Evolutionary conservation across 2,888 invertebrate species (phyloP).

Genomic region (Aspidiotus destructor): DNA sequence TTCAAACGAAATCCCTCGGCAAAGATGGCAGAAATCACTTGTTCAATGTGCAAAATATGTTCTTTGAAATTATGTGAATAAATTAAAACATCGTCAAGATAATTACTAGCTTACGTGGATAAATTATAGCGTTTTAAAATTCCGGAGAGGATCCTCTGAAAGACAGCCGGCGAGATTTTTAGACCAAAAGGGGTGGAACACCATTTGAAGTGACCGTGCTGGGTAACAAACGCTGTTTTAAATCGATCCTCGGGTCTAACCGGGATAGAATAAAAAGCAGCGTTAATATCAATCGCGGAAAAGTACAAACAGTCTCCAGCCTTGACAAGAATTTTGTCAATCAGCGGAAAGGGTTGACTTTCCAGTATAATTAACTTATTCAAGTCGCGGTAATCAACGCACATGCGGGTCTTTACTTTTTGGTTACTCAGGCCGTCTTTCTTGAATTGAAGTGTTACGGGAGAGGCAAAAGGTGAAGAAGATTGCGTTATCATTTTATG

Average conservation of each 20-base stretch:
- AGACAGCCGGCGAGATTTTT: constrained; percentile 17
- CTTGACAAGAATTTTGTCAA: constrained; percentile 27
- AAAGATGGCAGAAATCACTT: neutral
- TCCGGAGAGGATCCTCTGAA: neutral
- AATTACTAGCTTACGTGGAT: neutral
- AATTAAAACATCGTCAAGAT: neutral
- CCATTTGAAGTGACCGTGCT: constrained; percentile 18
- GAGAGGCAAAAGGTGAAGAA: constrained; percentile 27
- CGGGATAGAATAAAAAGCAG: neutral
- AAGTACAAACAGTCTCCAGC: constrained; percentile 40
- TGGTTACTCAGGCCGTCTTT: constrained; percentile 5
- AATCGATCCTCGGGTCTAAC: constrained; percentile 41
- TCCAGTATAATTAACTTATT: neutral
- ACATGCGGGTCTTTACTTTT: constrained; percentile 14
- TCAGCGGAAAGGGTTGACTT: constrained; percentile 12
- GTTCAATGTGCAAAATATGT: neutral
- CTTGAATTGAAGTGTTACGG: constrained; percentile 19
- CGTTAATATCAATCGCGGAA: constrained; percentile 40
- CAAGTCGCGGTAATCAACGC: constrained; percentile 7
- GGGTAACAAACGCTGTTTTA: constrained; percentile 33
- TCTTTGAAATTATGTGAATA: constrained; percentile 1
- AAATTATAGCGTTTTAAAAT: constrained; percentile 3
- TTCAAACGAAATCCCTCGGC: neutral
- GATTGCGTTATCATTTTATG: constrained; percentile 17
- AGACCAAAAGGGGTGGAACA: constrained; percentile 22